Percentiles rank a stretch among this genome's conserved stretches.
Conservation (phyloP, 1,140 invertebrate genomes). For the Globodera ellingtonae region DNA sequence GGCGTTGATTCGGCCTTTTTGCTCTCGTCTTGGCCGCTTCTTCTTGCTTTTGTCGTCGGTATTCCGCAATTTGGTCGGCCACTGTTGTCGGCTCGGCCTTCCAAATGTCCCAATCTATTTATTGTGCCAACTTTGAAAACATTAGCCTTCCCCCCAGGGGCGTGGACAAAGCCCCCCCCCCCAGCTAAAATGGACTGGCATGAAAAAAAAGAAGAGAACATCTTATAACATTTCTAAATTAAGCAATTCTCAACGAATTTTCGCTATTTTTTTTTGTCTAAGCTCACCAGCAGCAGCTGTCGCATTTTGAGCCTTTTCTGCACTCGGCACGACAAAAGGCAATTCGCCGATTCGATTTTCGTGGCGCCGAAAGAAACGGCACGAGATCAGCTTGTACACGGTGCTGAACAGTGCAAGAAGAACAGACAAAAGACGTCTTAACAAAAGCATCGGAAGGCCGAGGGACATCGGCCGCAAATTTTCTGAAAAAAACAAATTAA, state of each 20-base stretch:
- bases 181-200: too few species aligned
- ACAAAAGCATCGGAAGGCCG: background rate
- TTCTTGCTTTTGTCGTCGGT: constrained; percentile 18
- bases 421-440: background rate
- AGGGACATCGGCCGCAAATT: background rate
- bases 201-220: too few species aligned
- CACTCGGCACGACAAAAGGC: background rate
- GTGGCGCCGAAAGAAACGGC: constrained; percentile 8
- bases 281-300: background rate
- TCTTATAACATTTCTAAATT: too few species aligned
- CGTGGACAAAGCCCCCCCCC: too few species aligned
- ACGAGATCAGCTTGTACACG: background rate
- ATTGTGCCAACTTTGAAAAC: too few species aligned
- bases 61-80: constrained; percentile 20
- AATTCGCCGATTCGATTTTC: constrained; percentile 21
- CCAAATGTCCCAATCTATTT: background rate
- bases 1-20: background rate
- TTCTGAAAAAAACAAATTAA: background rate
- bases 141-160: too few species aligned
- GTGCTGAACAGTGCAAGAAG: background rate
- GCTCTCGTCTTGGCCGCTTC: background rate
- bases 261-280: too few species aligned
- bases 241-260: too few species aligned
- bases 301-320: background rate
- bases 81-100: constrained; percentile 3